Conservation (phyloP, 2,113 vertebrate species). For the Chelonoidis abingdonii region DNA sequence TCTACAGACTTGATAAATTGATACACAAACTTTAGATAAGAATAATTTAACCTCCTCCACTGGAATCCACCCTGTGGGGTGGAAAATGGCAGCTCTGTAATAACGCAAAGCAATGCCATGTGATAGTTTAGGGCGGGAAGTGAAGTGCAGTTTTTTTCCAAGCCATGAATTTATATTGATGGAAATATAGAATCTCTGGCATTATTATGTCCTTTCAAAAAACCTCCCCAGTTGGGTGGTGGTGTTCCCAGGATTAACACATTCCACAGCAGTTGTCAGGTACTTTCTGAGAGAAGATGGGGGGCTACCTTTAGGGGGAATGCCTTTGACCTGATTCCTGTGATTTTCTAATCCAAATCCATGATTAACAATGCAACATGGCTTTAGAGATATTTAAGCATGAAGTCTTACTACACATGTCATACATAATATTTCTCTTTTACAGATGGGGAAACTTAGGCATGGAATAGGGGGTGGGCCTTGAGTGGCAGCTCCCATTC, state of each 20-base stretch:
- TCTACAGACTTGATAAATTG: neutral
- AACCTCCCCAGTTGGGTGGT: neutral
- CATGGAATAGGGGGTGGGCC: accelerated
- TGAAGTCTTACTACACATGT: accelerated
- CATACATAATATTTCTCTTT: neutral
- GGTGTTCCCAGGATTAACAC: accelerated
- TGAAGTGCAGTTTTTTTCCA: neutral
- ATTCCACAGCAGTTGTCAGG: accelerated
- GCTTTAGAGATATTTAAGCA: accelerated
- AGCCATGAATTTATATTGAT: neutral
- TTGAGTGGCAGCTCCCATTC: neutral
- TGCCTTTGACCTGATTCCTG: accelerated
- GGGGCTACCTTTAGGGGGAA: neutral
- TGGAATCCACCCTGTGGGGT: neutral
- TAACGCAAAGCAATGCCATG: neutral
- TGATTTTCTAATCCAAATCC: neutral
- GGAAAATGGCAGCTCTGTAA: accelerated
- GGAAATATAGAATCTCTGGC: neutral
- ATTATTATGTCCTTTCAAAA: neutral
- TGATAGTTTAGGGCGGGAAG: accelerated
- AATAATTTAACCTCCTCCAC: neutral
- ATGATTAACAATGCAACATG: accelerated
- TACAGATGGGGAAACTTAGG: neutral
- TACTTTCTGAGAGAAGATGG: accelerated
- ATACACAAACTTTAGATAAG: neutral